Base-by-base conservation (phyloP, 2,888 invertebrate species). In the Patella caerulea region DNA sequence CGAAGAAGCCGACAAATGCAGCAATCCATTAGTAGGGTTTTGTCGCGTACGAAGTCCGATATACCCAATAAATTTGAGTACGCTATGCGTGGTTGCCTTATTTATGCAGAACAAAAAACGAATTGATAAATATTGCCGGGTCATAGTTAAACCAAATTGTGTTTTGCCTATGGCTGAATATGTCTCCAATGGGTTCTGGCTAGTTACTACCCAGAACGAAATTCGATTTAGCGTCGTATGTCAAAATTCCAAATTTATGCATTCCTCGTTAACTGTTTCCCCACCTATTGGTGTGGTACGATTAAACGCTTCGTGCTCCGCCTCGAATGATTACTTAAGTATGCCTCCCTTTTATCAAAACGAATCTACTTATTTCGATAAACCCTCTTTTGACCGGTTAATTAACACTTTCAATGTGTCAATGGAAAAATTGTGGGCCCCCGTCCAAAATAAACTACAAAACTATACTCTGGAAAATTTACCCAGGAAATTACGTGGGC, bases 31-130 rank as follows among this genome's bases (percentile, higher is more conserved):
- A n/a, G 19, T 65, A 19, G 65, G 65, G 19, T 65, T 65, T 19
- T 65, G 65, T 19, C 65, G 19, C n/a, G 19, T 65, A 11, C 65
- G 65, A 65, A 65, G 65, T 19, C 65, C 65, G n/a, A 65, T 65
- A 9, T 65, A 65, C 7, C 65, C 65, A 2, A 65, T 65, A 11
- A 65, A 19, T 65, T 19, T 65, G 19, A 19, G n/a, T n/a, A n/a
- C 7, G 19, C 19, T 59, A 59, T 59, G 59, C n/a, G n/a, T 65
- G 2, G 65, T 19, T 19, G 65, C 65, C 11, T 65, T 65, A 65
- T 65, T 59, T 19, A 65, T 19, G 11, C n/a, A 65, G n/a, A 65
- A 65, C 19, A 65, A 65, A 59, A 15, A 65, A 15, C n/a, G 15
- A 65, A 65, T 65, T 65, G n/a, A n/a, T 3, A 12, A 65, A 65